Evolutionary conservation across 2,888 invertebrate genomes (phyloP), one percentile per base, ranked within the genome.

Genomic region (Galerucella nymphaeae): DNA sequence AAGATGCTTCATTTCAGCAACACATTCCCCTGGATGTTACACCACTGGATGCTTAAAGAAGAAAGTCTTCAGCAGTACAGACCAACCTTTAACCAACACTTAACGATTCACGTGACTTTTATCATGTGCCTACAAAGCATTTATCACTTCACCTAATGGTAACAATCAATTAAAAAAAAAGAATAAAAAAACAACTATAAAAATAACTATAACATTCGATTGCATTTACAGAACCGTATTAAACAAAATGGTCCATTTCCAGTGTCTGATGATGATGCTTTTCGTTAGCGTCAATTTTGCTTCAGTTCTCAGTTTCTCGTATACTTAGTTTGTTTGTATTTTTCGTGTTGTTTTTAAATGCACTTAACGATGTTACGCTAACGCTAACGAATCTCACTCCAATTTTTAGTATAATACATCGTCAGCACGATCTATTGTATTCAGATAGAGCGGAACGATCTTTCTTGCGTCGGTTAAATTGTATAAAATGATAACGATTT

Each of bases 171-270:
- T 13, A 14, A 45, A 0, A 14, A 45, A 45, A 14, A 45, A 42
- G 50, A 65, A 45, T 59, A 50, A 58, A 58, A 57, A 38, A 59
- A n/a, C 41, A 67, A 67, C n/a, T n/a, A n/a, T 59, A 45, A 67
- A 67, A 67, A 67, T 59, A 67, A 59, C 67, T 67, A 67, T 67
- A 45, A 67, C 42, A 67, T 67, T 48, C 48, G 59, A 67, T 67
- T 59, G 67, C 67, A 80, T 81, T 81, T 81, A 82, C 81, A 79
- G 42, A 82, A 82, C 80, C 81, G 79, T 80, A 80, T 82, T 79
- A 80, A 73, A 69, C 76, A 74, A 78, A 80, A 80, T 78, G 81
- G 79, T 79, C 80, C 80, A 79, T 81, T 81, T 81, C 80, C 79
- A 77, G 74, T 71, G 78, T 72, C 75, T 76, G 79, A 67, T 81